Evolutionary conservation across 2,797 vertebrate genomes (phyloP).

Genomic region (Peromyscus eremicus): DNA sequence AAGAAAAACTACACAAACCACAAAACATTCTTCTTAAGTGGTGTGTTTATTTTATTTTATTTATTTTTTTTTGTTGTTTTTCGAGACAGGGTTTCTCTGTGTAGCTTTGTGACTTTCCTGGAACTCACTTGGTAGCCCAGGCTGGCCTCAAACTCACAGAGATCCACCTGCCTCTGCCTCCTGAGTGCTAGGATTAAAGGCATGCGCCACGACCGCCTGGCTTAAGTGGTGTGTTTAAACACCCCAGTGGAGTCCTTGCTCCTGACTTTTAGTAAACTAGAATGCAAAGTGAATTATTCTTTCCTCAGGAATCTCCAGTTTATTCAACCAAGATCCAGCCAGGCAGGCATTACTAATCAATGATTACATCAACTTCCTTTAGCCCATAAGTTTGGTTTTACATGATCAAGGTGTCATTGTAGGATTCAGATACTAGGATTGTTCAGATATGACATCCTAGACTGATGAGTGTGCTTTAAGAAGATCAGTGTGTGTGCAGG

Average conservation of each 20-base stretch:
- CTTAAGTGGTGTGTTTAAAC: background rate
- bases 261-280: background rate
- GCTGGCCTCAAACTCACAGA: too few species aligned
- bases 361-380: background rate
- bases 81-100: too few species aligned
- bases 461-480: background rate
- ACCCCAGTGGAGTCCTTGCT: background rate
- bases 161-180: too few species aligned
- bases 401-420: background rate
- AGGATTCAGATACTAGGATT: background rate
- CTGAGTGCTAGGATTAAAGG: too few species aligned
- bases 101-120: too few species aligned
- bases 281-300: background rate
- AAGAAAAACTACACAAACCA: background rate
- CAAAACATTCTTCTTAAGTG: background rate
- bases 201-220: too few species aligned
- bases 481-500: background rate
- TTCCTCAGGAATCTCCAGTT: background rate
- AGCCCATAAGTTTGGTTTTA: background rate
- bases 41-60: too few species aligned
- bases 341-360: background rate
- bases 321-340: background rate
- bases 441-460: background rate
- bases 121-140: too few species aligned
- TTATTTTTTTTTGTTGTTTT: too few species aligned